These are phyloP conservation scores for Heliothis subflexa DNA, from an alignment of 1,140 invertebrate species.

Conservation along the genomic window DNA sequence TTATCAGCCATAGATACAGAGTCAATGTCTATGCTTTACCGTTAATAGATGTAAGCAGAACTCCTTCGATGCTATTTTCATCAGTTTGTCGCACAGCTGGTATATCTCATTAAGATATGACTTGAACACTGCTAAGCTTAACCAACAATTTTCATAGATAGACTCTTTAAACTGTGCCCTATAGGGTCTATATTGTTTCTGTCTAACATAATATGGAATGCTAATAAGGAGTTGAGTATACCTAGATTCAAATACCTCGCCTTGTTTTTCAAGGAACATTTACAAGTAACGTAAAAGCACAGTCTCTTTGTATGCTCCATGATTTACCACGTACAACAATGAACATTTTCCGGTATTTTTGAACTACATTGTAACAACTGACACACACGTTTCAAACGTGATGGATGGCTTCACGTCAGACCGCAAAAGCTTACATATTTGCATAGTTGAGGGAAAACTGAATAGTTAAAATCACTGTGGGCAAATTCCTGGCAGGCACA, in stretches of 20 bases:
- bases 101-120: not conserved
- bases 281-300: too few species aligned
- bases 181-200: too few species aligned
- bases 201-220: too few species aligned
- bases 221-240: too few species aligned
- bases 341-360: not conserved
- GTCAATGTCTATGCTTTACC: not conserved
- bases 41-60: too few species aligned
- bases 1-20: not conserved
- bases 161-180: too few species aligned
- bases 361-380: conserved; percentile 13
- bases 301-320: too few species aligned
- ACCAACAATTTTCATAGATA: too few species aligned
- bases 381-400: conserved; percentile 28
- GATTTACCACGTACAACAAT: not conserved
- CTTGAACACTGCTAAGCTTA: too few species aligned
- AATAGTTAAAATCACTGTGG: conserved; percentile 79
- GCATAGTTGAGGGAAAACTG: conserved; percentile 67
- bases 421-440: conserved; percentile 65
- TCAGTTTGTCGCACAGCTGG: not conserved
- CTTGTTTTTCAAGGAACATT: too few species aligned
- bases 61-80: not conserved
- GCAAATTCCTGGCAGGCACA: conserved; percentile 64
- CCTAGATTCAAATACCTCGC: too few species aligned
- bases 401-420: conserved; percentile 47